Base-by-base conservation (phyloP, 2,888 invertebrate genomes). In the Polia nebulosa region DNA sequence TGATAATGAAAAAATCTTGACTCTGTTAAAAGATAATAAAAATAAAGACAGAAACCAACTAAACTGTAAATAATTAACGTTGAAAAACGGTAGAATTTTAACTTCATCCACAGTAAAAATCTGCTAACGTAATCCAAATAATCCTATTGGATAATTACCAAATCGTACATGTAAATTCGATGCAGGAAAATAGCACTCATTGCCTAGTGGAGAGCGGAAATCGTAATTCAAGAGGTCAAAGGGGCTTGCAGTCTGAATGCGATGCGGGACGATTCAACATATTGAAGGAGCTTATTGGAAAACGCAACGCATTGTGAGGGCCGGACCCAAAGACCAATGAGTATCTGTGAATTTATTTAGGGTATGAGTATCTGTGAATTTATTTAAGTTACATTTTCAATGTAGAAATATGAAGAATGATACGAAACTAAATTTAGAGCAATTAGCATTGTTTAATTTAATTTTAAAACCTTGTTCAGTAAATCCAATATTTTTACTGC, bases 191-290 rank as follows among this genome's bases (percentile, higher is more conserved):
- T 71, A 60, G 51, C 59, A 60, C 44, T 62, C 47, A 58, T 47
- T 56, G 53, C 25, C 22, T 32, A 45, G 27, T 27, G 45, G 22
- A 55, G 25, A 60, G 67, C 67, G 67, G 67, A 58, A 78, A 62
- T 34, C 62, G 67, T 74, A 62, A 78, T 76, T 76, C 62, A 67
- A 74, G 47, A 61, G 79, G 67, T 66, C 75, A 58, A 62, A 61
- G 61, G 51, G 67, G 79, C 5, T 36, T 41, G 58, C 55, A 51
- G 51, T 57, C 74, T 58, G 66, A 58, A 73, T 76, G 52, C 66
- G 58, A 78, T 71, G 63, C 58, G 39, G 64, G 58, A 34, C 45
- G n/a, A 63, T 75, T 64, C 34, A 56, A 64, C 41, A 56, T 52
- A 64, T 55, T 73, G 55, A 29, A 59, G 17, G 44, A 45, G 51